These are phyloP conservation scores for Scelioninae gen. 2 DNA, from an alignment of 2,888 invertebrate species.

Conservation along the genomic window DNA sequence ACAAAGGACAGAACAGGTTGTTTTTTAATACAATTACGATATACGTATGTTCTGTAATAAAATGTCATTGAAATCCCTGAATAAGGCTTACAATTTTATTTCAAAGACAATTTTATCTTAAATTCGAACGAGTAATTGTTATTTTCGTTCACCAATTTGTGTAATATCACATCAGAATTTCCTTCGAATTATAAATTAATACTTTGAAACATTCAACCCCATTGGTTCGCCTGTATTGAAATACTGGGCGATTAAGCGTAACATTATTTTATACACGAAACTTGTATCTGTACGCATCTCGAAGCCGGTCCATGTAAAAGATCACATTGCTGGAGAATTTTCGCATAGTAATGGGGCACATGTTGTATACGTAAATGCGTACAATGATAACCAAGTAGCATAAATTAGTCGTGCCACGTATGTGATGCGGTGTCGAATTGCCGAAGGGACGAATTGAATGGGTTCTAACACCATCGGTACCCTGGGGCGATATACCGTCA, in stretches of 20 bases:
- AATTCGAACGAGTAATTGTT: too few relatives aligned
- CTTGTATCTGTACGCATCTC: conserved; percentile 13
- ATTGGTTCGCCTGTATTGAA: conserved; percentile 13
- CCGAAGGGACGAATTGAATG: conserved; percentile 49
- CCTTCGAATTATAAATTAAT: too few relatives aligned
- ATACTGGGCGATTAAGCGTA: conserved; percentile 11
- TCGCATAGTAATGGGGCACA: conserved; percentile 2
- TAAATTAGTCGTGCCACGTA: conserved; percentile 43
- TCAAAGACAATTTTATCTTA: too few relatives aligned
- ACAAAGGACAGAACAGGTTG: too few relatives aligned
- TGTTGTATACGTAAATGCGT: neutral
- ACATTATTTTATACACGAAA: conserved; percentile 23
- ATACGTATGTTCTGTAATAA: too few relatives aligned
- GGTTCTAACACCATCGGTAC: conserved; percentile 39
- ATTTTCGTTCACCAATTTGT: too few relatives aligned
- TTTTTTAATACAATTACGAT: too few relatives aligned
- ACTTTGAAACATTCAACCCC: too few relatives aligned
- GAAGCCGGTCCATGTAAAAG: conserved; percentile 22
- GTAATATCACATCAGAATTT: too few relatives aligned
- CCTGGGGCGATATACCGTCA: conserved; percentile 53
- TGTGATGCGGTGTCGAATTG: conserved; percentile 34
- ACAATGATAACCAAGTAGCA: conserved; percentile 25
- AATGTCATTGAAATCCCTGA: too few relatives aligned
- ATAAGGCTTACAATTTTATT: too few relatives aligned
- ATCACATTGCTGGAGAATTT: conserved; percentile 26